Evolutionary conservation across 2,888 invertebrate genomes (phyloP), one percentile per base, ranked within the genome.

Genomic region (Drosophila kanekoi): DNA sequence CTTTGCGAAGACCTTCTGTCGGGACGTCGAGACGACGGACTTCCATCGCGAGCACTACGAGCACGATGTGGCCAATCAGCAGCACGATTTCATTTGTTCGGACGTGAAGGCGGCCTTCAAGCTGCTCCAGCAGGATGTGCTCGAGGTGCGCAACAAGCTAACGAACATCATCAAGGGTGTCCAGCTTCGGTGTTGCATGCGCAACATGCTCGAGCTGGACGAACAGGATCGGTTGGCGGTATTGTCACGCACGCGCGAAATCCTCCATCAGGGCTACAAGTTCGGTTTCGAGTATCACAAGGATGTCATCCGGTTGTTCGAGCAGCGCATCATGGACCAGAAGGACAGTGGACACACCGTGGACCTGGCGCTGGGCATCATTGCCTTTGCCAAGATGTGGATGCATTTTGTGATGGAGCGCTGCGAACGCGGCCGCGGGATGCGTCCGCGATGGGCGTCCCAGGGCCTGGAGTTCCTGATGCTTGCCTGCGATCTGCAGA

Each of bases 381-480:
- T 96, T 5, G 92, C 93, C 38, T 96, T 96, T 91, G 96, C 96
- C 10, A 94, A 94, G 80, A 94, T 96, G 90, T 98, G 98, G 98
- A 98, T 98, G 96, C 94, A 94, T 62, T 98, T 98, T 91, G 97
- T 97, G 1, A 94, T 95, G 74, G 95, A 96, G 86, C 94, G 96
- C 14, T 98, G 97, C 90, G 98, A 98, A 89, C 93, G 96, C 1
- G 97, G 97, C 0, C 93, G 97, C 5, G 97, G 97, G 0, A 93
- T 96, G 77, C 92, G 96, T 20, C 97, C 97, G 0, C 93, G 97
- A 89, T 98, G 98, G 98, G 97, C 98, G 3, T 95, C 95, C 89
- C 97, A 97, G 90, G 98, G 98, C 0, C 91, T 98, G 56, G 98
- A 98, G 88, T 98, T 97, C 91, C 93, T 98, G 1, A 95, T 96